A percentile compares a stretch with the other conserved stretches of the same genome.
phyloP scores from a whole-genome alignment of 2,888 invertebrate species.

The Sicus ferrugineus region DNA sequence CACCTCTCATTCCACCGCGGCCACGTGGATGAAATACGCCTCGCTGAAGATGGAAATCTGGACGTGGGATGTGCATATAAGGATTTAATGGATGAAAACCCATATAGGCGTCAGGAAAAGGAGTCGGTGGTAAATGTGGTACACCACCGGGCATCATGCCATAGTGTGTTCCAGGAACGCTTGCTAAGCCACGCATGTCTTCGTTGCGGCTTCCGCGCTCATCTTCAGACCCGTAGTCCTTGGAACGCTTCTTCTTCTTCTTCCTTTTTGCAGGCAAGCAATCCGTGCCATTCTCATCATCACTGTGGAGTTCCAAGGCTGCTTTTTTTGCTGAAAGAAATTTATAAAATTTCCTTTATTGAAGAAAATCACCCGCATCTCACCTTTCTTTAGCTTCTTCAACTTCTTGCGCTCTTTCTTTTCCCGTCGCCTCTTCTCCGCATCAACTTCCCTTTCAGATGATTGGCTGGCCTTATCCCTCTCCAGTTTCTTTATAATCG shows the following conservation, averaged over 20 bases:
- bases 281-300: constrained; percentile 17
- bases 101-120: constrained; percentile 41
- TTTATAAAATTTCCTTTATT: not conserved
- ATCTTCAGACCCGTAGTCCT: constrained; percentile 9
- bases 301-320: constrained; percentile 29
- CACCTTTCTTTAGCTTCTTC: constrained; percentile 44
- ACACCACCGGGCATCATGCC: constrained; percentile 9
- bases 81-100: constrained; percentile 47
- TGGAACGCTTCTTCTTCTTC: constrained; percentile 31
- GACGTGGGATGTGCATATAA: constrained; percentile 45
- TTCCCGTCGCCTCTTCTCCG: constrained; percentile 43
- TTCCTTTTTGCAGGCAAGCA: constrained; percentile 10
- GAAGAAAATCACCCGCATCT: not conserved
- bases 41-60: constrained; percentile 48
- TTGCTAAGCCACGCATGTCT: constrained; percentile 23
- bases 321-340: constrained; percentile 32
- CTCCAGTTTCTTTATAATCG: constrained; percentile 41
- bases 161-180: constrained; percentile 28
- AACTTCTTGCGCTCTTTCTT: constrained; percentile 43
- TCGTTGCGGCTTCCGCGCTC: not conserved
- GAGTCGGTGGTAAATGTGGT: constrained; percentile 32
- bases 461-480: constrained; percentile 18
- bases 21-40: constrained; percentile 49
- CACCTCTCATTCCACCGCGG: constrained; percentile 47
- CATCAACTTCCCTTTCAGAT: constrained; percentile 39